Percentiles rank a stretch among this genome's conserved stretches.
Conservation (phyloP, 2,113 vertebrate genomes). For the Odocoileus hemionus region DNA sequence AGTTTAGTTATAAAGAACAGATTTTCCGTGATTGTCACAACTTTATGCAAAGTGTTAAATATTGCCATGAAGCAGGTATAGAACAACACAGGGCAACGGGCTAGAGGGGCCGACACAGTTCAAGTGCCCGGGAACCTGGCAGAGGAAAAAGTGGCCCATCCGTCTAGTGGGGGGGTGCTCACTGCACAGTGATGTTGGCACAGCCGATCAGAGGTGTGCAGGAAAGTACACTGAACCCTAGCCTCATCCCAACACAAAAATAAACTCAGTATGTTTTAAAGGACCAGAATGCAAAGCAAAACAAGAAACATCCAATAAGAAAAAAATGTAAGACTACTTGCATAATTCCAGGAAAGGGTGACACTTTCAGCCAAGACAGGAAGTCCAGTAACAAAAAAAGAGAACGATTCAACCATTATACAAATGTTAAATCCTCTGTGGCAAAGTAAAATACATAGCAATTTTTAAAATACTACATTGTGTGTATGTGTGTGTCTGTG, state of each 20-base stretch:
- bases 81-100: neutral
- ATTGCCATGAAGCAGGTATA: neutral
- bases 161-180: rapidly evolving
- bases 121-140: neutral
- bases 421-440: neutral
- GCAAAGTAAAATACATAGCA: neutral
- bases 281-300: neutral
- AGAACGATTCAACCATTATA: rapidly evolving
- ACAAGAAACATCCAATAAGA: rapidly evolving
- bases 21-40: neutral
- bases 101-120: neutral
- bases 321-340: neutral
- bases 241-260: rapidly evolving
- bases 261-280: rapidly evolving
- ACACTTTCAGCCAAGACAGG: neutral
- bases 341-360: neutral
- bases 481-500: neutral
- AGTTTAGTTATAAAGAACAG: neutral
- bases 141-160: neutral
- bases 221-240: rapidly evolving
- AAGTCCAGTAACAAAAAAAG: neutral
- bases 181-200: rapidly evolving
- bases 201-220: neutral
- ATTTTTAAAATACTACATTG: neutral
- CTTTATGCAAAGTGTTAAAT: neutral